phyloP scores from a whole-genome alignment of 92 coral and sea anemone genomes.

The Nematostella vectensis region DNA sequence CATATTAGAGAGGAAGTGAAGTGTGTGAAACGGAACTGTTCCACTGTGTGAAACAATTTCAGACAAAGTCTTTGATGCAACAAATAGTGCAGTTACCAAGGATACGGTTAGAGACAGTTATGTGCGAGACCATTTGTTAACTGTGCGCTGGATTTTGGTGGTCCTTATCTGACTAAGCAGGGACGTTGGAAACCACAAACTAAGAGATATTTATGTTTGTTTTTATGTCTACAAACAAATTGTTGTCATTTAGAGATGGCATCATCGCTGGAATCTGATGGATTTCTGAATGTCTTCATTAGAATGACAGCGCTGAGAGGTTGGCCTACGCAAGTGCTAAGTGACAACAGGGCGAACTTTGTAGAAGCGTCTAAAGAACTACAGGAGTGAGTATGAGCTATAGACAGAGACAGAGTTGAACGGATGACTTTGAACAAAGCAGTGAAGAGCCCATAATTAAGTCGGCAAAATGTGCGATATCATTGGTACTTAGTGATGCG shows the following conservation, averaged over 20 bases:
- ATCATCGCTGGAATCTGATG: slow-evolving; percentile 33
- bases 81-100: slow-evolving; percentile 45
- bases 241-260: slow-evolving; percentile 51
- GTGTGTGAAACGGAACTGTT: slow-evolving; percentile 1
- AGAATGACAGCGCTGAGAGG: slow-evolving; percentile 30
- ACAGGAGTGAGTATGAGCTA: slow-evolving; percentile 15
- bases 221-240: slow-evolving; percentile 39
- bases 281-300: slow-evolving; percentile 30
- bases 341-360: not conserved
- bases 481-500: slow-evolving; percentile 32
- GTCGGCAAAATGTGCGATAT: slow-evolving; percentile 42
- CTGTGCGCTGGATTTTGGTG: slow-evolving; percentile 32
- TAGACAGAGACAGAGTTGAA: slow-evolving; percentile 23
- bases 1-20: slow-evolving; percentile 23
- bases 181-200: slow-evolving; percentile 35
- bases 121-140: slow-evolving; percentile 40
- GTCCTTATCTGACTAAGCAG: slow-evolving; percentile 27
- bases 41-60: no score
- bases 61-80: slow-evolving; percentile 1
- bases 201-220: slow-evolving; percentile 45
- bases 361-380: slow-evolving; percentile 13
- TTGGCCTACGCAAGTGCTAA: not conserved
- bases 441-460: slow-evolving; percentile 34
- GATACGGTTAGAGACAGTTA: slow-evolving; percentile 25
- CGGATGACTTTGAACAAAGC: slow-evolving; percentile 35